Base-by-base conservation (phyloP, 2,797 vertebrate species). In the Carapus acus region DNA sequence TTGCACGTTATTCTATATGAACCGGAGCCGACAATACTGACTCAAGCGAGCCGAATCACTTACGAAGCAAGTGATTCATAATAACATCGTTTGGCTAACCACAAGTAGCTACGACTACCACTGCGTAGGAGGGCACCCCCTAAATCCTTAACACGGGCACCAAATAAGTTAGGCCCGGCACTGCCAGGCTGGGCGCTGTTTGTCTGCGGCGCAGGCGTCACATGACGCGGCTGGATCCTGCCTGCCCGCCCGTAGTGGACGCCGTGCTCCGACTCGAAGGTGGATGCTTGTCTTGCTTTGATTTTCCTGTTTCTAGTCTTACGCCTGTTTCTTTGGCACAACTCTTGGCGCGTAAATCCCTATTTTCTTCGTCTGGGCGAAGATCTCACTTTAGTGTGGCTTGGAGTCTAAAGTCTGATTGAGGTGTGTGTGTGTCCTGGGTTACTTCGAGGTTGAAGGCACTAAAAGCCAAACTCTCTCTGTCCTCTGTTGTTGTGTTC, bases 381-480 rank as follows among this genome's bases (percentile, higher is more conserved):
- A 23, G 16, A 58, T 41, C 16, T 34, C 0, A 8, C 19, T 49
- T 43, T 44, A 52, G 16, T 54, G 21, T 29, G 15, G 41, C 1
- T 20, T 24, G 17, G 74, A 72, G 86, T 84, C 69, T 85, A 87
- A 90, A 88, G 88, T 90, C 88, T 88, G 64, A 31, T 57, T 44
- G 3, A 69, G 75, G 81, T 64, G 74, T 69, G 77, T 73, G 62
- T n/a, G 54, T 49, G 18, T 38, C 15, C 16, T 15, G 19, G 43
- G 7, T 44, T 39, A 12, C 34, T 36, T 57, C 13, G 5, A 54
- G 22, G 13, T 45, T 43, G 16, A 48, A 19, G 54, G 18, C 7
- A 16, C 55, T 17, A 40, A 12, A 51, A 17, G 9, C 45, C 8
- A 8, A 14, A 8, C 13, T 16, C 1, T 33, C 40, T 17, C 7